Evolutionary conservation across 2,113 vertebrate species (phyloP).

Genomic region (Lynx canadensis): DNA sequence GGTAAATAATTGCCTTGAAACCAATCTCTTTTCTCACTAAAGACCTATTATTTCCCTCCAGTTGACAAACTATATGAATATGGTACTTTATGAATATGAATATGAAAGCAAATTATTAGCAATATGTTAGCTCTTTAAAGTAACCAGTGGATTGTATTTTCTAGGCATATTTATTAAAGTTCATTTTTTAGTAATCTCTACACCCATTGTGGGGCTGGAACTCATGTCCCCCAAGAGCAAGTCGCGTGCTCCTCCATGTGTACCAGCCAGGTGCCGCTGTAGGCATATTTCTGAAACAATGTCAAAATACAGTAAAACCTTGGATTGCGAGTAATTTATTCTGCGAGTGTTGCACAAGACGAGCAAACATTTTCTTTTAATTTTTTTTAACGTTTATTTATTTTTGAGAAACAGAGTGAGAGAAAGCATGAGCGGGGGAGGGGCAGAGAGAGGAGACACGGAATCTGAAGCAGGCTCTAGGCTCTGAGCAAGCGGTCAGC

Average conservation of each 20-base stretch:
- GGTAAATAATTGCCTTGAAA: not conserved
- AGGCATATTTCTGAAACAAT: not conserved
- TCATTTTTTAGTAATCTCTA: not conserved
- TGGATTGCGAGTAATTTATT: too few relatives aligned
- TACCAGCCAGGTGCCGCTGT: not conserved
- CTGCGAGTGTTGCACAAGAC: too few relatives aligned
- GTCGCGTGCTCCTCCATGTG: not conserved
- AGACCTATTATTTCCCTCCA: not conserved
- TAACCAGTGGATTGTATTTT: not conserved
- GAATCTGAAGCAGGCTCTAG: too few relatives aligned
- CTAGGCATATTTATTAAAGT: not conserved
- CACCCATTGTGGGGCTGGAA: not conserved
- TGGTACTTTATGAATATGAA: not conserved
- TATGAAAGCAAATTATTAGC: not conserved
- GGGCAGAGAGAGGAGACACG: too few relatives aligned
- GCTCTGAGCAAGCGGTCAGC: too few relatives aligned
- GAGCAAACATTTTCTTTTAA: too few relatives aligned
- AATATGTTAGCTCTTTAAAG: not conserved
- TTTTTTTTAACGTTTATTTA: too few relatives aligned
- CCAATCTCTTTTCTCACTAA: not conserved
- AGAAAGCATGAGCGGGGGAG: too few relatives aligned
- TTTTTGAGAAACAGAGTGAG: too few relatives aligned
- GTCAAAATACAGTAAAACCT: not conserved
- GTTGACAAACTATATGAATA: not conserved
- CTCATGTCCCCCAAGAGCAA: not conserved